Base-by-base conservation (phyloP, 2,797 vertebrate species). In the Sebastes oblongus region DNA sequence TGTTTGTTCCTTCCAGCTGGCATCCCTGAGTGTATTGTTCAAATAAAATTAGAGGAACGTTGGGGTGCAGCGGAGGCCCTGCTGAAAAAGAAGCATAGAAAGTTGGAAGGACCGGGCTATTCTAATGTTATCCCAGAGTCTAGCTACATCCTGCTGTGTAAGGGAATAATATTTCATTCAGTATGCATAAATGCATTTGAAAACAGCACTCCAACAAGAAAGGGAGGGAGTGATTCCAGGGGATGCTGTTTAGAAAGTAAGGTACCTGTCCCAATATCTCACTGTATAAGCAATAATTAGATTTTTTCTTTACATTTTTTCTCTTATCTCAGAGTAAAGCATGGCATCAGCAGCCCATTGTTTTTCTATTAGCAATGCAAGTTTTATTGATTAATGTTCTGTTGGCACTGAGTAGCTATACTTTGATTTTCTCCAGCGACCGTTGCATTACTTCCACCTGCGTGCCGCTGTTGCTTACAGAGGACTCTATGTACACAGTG, bases 81-180 rank as follows among this genome's bases (percentile, higher is more conserved):
- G 75, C 74, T 80, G 72, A 83, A 90, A 82, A 86, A 42, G 78
- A 88, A 85, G 75, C 82, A 69, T 22, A 58, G 70, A 81, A 86
- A 87, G 69, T 83, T 72, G 78, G 69, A 86, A 69, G 64, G 83
- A 75, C 75, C 34, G 3, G 66, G 77, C 72, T 82, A 85, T 84
- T 88, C 77, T 88, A 91, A 86, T 86, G 82, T 72, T 75, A 79
- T 88, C 78, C 88, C 61, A 4, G 80, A 80, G 80, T 89, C 77
- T 80, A 50, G 80, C 78, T 81, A 50, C 14, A 83, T 86, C 93
- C 87, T 88, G 91, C 91, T 90, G 91, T 64, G 88, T 91, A 85
- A 89, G 86, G 88, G 83, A 90, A 93, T 88, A 91, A 89, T 88
- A 87, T 90, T 92, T 90, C 86, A 90, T 92, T 91, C 83, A 77